Conservation (phyloP, 1,140 invertebrate genomes). For the Whitmania pigra region DNA sequence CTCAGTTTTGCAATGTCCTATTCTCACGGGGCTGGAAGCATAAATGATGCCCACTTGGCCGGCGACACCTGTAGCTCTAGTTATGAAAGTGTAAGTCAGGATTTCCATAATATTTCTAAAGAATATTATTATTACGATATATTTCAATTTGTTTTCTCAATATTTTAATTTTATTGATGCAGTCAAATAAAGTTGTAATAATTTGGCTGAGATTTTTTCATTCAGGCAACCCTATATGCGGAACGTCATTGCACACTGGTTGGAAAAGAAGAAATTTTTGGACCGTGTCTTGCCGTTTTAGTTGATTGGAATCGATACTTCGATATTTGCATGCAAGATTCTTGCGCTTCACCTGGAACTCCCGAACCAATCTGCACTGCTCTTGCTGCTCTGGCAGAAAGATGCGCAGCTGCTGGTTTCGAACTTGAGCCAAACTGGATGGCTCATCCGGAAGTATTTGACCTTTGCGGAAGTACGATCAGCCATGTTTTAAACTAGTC, state of each 20-base stretch:
- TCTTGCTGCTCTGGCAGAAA: conserved; percentile 13
- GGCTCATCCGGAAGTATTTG: not conserved
- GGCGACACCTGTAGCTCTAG: not conserved
- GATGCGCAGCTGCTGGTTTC: conserved; percentile 16
- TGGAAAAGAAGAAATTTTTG: conserved; percentile 19
- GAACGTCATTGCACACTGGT: conserved; percentile 9
- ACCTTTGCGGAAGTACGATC: conserved; percentile 9
- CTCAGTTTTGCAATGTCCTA: conserved; percentile 15
- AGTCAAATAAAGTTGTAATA: not conserved
- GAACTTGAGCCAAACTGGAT: conserved; percentile 13
- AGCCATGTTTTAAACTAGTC: no score
- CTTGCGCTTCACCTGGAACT: conserved; percentile 11
- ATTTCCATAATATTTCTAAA: not conserved
- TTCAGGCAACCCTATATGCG: not conserved
- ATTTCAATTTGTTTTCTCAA: no score
- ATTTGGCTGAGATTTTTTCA: not conserved
- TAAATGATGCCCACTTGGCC: not conserved
- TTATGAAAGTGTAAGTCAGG: not conserved
- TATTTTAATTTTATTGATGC: not conserved
- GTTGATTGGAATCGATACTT: conserved; percentile 18
- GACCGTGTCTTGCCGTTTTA: conserved; percentile 8
- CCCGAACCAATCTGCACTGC: conserved; percentile 15
- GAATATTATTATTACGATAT: not conserved
- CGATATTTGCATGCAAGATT: conserved; percentile 15
- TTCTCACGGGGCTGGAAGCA: not conserved